Evolutionary conservation across 2,113 vertebrate species (phyloP), one percentile per base, ranked within the genome.

Genomic region (Nothobranchius furzeri): DNA sequence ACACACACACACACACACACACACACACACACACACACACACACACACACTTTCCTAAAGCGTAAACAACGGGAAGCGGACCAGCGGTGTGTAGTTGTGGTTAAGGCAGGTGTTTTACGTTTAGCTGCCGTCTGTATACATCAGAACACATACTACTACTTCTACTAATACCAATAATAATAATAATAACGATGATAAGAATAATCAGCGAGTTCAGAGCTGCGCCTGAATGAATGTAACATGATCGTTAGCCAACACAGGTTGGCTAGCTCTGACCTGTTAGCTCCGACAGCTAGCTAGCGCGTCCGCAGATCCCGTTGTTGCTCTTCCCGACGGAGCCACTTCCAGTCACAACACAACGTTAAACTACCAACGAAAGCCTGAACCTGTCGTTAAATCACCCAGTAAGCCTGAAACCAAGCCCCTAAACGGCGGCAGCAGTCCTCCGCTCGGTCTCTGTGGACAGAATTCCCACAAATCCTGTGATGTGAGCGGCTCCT

Each of bases 251-350:
- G 72, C 57, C 2, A 36, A 52, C 30, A 30, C 30, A 30, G 30
- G 42, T 50, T 17, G 12, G 48, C 30, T 30, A 60, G 57, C 24
- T 68, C 49, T 9, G 50, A 58, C 49, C 43, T 48, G 20, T 45
- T 53, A 45, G 35, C 49, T 59, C 1, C 7, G 40, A 12, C 10
- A 11, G 43, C 11, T 45, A 43, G 50, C 47, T 47, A 40, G 17
- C 25, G 55, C 63, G 49, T 25, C 10, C 13, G 3, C 71, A 81
- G 71, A 71, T 70, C 67, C 35, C 75, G 76, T 84, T 79, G 58
- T 84, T 73, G 37, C 37, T 30, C 30, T 14, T 37, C 36, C 48
- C 9, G 15, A 53, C 45, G 24, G 35, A 68, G 52, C 10, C 46
- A 1, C 64, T 68, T 64, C 15, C 55, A 77, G n/a, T 70, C 12